Conservation (phyloP, 1,140 invertebrate species). For the Lordiphosa collinella region DNA sequence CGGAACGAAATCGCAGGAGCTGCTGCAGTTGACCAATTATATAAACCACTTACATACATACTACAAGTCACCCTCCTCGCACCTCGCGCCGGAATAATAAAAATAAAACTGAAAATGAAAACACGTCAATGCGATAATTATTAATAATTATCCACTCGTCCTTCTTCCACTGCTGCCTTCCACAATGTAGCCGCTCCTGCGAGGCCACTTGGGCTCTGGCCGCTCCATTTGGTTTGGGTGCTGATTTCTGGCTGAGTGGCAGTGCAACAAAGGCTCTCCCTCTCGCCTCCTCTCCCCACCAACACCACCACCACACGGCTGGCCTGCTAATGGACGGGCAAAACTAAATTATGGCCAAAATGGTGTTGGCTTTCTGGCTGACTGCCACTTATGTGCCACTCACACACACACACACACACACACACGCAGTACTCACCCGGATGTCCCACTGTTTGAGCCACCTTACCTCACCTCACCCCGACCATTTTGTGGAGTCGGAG, state of each 20-base stretch:
- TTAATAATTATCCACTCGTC: constrained; percentile 78
- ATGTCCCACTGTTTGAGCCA: constrained; percentile 5
- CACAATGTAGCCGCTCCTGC: constrained; percentile 24
- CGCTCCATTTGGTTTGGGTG: constrained; percentile 29
- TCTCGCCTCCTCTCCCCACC: neutral
- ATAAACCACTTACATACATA: constrained; percentile 59
- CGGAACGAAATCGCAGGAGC: constrained; percentile 7
- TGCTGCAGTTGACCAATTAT: constrained; percentile 71
- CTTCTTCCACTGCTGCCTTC: constrained; percentile 53
- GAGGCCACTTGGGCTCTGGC: constrained; percentile 46
- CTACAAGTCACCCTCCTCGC: constrained; percentile 12
- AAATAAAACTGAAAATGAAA: constrained; percentile 66
- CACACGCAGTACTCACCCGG: constrained; percentile 1
- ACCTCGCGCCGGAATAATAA: constrained; percentile 14
- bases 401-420: constrained; percentile 30
- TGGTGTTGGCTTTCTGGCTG: constrained; percentile 76
- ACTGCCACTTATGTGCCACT: constrained; percentile 74
- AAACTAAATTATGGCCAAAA: constrained; percentile 77
- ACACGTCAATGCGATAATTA: constrained; percentile 77
- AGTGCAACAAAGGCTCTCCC: constrained; percentile 58
- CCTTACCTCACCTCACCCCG: constrained; percentile 14
- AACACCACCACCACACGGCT: no score
- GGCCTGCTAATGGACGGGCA: constrained; percentile 69
- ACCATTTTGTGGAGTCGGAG: constrained; percentile 36
- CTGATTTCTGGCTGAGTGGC: constrained; percentile 64